Percentiles rank a stretch among this genome's conserved stretches.
phyloP scores from a whole-genome alignment of 2,113 vertebrate genomes.

The Smithornis capensis region DNA sequence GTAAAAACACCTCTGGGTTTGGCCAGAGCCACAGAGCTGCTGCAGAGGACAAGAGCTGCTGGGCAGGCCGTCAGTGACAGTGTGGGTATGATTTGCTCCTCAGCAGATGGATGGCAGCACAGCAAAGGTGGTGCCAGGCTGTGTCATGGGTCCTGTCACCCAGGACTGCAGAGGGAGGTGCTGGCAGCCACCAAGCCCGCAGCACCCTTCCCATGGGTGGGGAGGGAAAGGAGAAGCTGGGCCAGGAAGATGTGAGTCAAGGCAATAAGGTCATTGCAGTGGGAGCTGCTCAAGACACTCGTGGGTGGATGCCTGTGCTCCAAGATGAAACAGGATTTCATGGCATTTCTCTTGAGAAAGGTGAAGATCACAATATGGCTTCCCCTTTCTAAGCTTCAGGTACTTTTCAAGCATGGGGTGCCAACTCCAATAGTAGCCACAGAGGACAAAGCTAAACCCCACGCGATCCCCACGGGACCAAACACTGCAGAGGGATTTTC shows the following conservation, averaged over 20 bases:
- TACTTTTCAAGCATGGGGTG: neutral
- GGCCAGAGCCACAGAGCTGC: neutral
- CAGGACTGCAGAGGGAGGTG: neutral
- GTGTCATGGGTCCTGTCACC: neutral
- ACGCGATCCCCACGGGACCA: neutral
- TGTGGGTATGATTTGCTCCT: neutral
- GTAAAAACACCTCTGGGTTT: neutral
- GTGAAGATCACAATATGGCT: neutral
- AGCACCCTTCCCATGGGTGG: neutral
- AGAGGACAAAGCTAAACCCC: neutral
- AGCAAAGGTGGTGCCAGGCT: neutral
- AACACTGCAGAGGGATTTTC: neutral
- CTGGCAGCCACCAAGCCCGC: neutral
- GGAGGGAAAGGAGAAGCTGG: neutral
- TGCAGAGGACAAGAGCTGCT: neutral
- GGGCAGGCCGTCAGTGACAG: fast-evolving
- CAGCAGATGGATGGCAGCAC: neutral
- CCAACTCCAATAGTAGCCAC: neutral
- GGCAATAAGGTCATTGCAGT: conserved; percentile 26
- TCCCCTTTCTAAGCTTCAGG: neutral
- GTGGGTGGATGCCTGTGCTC: neutral
- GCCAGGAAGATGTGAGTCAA: conserved; percentile 42
- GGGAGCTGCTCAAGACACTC: neutral
- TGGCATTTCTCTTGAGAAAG: neutral
- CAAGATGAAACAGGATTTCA: neutral